Conservation (phyloP, 1,140 invertebrate species). For the Papilio machaon region DNA sequence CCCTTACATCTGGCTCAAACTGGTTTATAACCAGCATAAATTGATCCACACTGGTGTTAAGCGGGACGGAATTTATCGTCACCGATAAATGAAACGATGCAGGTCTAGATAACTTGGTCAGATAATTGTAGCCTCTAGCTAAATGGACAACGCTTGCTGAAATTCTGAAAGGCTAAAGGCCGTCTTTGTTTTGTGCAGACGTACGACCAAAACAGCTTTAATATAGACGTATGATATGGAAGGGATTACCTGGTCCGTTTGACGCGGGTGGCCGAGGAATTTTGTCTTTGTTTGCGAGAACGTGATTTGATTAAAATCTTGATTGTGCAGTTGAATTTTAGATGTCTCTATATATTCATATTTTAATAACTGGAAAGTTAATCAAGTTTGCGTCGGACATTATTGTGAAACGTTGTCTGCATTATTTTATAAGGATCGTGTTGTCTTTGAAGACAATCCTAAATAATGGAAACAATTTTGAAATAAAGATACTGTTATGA, state of each 20-base stretch:
- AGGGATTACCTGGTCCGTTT: slow-evolving; percentile 52
- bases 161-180: slow-evolving; percentile 60
- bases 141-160: slow-evolving; percentile 70
- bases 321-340: slow-evolving; percentile 31
- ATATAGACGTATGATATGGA: slow-evolving; percentile 54
- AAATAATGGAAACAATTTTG: background rate
- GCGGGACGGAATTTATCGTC: slow-evolving; percentile 49
- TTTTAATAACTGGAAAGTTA: slow-evolving; percentile 36
- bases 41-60: slow-evolving; percentile 53
- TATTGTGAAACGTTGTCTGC: slow-evolving; percentile 23
- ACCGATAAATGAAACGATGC: slow-evolving; percentile 58
- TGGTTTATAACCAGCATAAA: slow-evolving; percentile 62
- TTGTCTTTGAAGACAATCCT: slow-evolving; percentile 1
- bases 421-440: slow-evolving; percentile 12
- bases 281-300: slow-evolving; percentile 51
- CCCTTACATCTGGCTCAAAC: slow-evolving; percentile 72
- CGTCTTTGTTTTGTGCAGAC: slow-evolving; percentile 68
- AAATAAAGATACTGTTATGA: background rate
- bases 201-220: slow-evolving; percentile 54
- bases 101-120: slow-evolving; percentile 55
- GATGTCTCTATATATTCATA: slow-evolving; percentile 31
- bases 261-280: slow-evolving; percentile 46
- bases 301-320: slow-evolving; percentile 60
- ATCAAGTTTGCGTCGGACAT: slow-evolving; percentile 31
- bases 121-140: slow-evolving; percentile 59